Evolutionary conservation across 1,140 invertebrate genomes (phyloP), one percentile per base, ranked within the genome.

Genomic region (Grapholita molesta): DNA sequence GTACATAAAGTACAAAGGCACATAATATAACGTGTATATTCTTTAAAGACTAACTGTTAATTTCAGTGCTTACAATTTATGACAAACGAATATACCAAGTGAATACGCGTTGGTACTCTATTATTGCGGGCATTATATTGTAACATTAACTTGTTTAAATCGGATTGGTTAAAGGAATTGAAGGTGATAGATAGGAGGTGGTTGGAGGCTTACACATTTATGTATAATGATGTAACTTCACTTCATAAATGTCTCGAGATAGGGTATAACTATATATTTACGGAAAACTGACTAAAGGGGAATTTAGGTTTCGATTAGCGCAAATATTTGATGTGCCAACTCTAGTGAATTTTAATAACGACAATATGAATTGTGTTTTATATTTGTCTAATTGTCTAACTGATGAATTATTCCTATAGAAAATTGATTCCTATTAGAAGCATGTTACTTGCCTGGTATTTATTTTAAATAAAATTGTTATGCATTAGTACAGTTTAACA

Each of bases 271-370:
- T 61, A 28, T 61, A 79, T 84, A 86, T 84, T 87, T 84, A 85
- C 82, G 82, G 72, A 71, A 71, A 81, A 76, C 76, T 78, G 71
- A 76, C 75, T 81, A 75, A 25, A 25, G 12, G 72, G 66, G 70
- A 77, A 71, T 68, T 24, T 80, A 82, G 77, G 74, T 75, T 83
- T 76, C 23, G 73, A 77, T 78, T 79, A 61, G 74, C 77, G 77
- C 75, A 77, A 84, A 72, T 79, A 80, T 80, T 80, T 81, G 75
- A 77, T 83, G 86, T 90, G 87, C 85, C 84, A 89, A 89, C 76
- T 66, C 70, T 85, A 86, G 80, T 75, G 64, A 84, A 85, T 80
- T 80, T 76, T 74, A 78, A 66, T 57, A 72, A 68, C 57, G 55
- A 61, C 55, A 61, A 61, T 61, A 61, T 61, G 21, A 57, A 57